phyloP scores from a whole-genome alignment of 2,113 vertebrate species.

The Apaloderma vittatum region DNA sequence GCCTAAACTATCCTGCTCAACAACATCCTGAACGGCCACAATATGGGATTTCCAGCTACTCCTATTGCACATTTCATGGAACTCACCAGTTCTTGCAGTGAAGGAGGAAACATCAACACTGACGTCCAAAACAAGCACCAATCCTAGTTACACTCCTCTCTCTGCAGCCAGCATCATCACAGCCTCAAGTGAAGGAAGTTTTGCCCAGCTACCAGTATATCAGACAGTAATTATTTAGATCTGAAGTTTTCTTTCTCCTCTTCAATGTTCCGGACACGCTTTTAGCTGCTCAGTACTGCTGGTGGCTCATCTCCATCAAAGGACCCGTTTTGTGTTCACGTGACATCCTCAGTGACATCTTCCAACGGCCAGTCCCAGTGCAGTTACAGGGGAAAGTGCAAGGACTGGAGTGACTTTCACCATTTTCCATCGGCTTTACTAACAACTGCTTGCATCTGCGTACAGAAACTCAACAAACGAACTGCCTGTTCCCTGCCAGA shows the following conservation, averaged over 20 bases:
- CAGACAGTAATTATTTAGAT: neutral
- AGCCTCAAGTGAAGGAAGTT: neutral
- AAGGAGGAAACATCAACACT: neutral
- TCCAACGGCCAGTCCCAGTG: neutral
- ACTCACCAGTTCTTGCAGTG: rapidly evolving
- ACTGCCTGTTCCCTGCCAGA: neutral
- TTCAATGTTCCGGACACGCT: neutral
- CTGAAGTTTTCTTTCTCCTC: neutral
- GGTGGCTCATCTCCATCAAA: neutral
- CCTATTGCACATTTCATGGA: neutral
- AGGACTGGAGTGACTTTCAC: neutral
- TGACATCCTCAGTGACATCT: neutral
- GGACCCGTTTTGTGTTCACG: rapidly evolving
- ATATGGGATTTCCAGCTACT: neutral
- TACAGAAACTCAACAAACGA: neutral
- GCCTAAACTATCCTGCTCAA: neutral
- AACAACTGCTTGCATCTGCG: neutral
- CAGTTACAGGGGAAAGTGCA: neutral
- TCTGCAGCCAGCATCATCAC: neutral
- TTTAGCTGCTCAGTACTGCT: neutral
- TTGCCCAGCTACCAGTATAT: neutral
- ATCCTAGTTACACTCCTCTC: neutral
- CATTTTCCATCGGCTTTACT: neutral
- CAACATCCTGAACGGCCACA: too few species aligned
- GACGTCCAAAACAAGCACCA: neutral